These are phyloP conservation scores for Apeira syringaria DNA, from an alignment of 2,888 invertebrate species.

Conservation along the genomic window DNA sequence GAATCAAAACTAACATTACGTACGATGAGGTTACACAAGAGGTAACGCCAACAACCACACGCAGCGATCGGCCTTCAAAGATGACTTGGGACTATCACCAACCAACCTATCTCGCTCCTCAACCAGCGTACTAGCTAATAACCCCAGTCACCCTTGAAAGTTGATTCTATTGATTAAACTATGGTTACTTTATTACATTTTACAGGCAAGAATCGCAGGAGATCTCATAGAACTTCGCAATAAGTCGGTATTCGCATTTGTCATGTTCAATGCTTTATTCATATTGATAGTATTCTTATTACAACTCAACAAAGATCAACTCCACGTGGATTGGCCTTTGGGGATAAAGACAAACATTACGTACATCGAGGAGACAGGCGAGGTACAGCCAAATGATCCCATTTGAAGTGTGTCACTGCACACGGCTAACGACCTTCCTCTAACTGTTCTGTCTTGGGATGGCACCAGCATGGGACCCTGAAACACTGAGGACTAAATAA, in stretches of 20 bases:
- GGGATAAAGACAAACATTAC: constrained; percentile 98
- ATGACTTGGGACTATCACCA: constrained; percentile 61
- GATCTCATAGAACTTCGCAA: constrained; percentile 97
- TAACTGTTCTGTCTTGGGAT: constrained; percentile 80
- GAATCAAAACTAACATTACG: constrained; percentile 96
- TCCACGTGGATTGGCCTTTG: constrained; percentile 98
- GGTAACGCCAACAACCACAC: constrained; percentile 88
- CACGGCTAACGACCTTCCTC: constrained; percentile 81
- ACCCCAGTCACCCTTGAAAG: constrained; percentile 83
- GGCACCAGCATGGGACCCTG: constrained; percentile 78
- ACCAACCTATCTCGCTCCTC: constrained; percentile 9
- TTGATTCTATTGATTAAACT: constrained; percentile 63
- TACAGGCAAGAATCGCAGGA: constrained; percentile 93
- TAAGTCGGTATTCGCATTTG: constrained; percentile 98
- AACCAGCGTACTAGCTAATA: constrained; percentile 7
- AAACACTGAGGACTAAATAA: constrained; percentile 68
- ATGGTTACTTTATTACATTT: constrained; percentile 76
- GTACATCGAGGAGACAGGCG: constrained; percentile 95
- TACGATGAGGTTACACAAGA: constrained; percentile 95
- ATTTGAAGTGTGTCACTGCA: constrained; percentile 73
- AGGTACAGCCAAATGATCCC: constrained; percentile 87
- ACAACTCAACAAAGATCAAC: constrained; percentile 99
- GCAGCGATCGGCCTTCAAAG: constrained; percentile 73
- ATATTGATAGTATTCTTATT: constrained; percentile 99
- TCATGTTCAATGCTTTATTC: constrained; percentile 99